Conservation (phyloP, 2,888 invertebrate genomes). For the Xylota sylvarum region DNA sequence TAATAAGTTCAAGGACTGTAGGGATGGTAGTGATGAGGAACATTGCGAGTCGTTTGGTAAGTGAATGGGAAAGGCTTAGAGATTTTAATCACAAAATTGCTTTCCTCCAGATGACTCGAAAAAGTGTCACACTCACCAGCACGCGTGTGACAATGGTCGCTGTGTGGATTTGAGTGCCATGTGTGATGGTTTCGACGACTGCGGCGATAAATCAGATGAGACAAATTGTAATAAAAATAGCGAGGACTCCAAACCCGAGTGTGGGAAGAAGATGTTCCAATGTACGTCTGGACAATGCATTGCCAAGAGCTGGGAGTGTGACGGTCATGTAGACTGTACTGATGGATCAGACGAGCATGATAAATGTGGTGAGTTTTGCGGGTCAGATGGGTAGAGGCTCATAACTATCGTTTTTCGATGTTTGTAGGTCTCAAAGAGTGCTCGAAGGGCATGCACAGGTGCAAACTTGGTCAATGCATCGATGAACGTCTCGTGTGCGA, state of each 20-base stretch:
- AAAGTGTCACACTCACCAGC: constrained; percentile 85
- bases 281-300: constrained; percentile 91
- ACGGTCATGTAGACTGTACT: constrained; percentile 90
- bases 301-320: constrained; percentile 89
- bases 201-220: constrained; percentile 87
- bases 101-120: constrained; percentile 78
- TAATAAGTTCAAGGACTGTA: constrained; percentile 86
- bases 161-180: constrained; percentile 85
- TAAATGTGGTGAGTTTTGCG: constrained; percentile 84
- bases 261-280: constrained; percentile 86
- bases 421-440: constrained; percentile 79
- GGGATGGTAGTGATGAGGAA: constrained; percentile 87
- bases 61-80: background rate
- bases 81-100: background rate
- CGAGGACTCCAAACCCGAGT: constrained; percentile 79
- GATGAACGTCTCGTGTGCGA: constrained; percentile 86
- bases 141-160: constrained; percentile 85
- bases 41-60: constrained; percentile 85
- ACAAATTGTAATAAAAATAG: constrained; percentile 82
- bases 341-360: constrained; percentile 91
- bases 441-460: constrained; percentile 82
- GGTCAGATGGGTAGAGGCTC: constrained; percentile 80
- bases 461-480: constrained; percentile 87
- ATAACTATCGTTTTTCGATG: constrained; percentile 79
- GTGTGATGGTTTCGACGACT: constrained; percentile 86